Base-by-base conservation (phyloP, 1,140 invertebrate genomes). In the Phortica variegata region DNA sequence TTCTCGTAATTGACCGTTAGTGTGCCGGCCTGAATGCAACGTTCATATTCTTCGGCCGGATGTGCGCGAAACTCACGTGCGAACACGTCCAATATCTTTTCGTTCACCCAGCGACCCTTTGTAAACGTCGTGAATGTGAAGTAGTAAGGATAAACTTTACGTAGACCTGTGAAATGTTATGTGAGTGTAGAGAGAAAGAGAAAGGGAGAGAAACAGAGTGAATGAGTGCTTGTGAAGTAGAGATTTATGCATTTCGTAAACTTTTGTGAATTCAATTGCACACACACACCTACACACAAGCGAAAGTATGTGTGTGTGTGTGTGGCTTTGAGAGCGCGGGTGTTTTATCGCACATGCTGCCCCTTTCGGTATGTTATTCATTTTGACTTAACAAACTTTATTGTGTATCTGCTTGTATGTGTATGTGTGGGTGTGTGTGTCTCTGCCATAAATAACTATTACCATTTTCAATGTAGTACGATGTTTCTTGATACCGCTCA, bases 71-170 rank as follows among this genome's bases (percentile, higher is more conserved):
- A 98, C 79, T 99, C 97, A 45, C 88, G 81, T 1, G 87, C 85
- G 77, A 97, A 97, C 13, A 98, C 92, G 63, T 99, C 95, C 36
- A 95, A 80, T 37, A 99, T 89, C 68, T 90, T 89, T 71, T 94
- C 89, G 13, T 94, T 94, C 3, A 97, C 87, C 97, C 97, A 99
- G 54, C 97, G 84, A 1, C 93, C 93, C 81, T 99, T 99, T 10
- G 92, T 95, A 79, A 95, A 95, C 8, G 95, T 95, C 37, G 90
- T 93, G 78, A 97, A 99, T 10, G 91, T 95, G 79, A 94, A 98
- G 77, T 95, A 95, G 80, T 99, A 99, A 0, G 97, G 97, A 77
- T 97, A 95, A 0, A 99, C 95, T 83, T 99, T 98, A 47, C 97
- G 83, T 43, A 99, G 82, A 57, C 94, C 95, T 97, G 80, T 26